Conservation (phyloP, 2,113 vertebrate genomes). For the Megalops atlanticus region DNA sequence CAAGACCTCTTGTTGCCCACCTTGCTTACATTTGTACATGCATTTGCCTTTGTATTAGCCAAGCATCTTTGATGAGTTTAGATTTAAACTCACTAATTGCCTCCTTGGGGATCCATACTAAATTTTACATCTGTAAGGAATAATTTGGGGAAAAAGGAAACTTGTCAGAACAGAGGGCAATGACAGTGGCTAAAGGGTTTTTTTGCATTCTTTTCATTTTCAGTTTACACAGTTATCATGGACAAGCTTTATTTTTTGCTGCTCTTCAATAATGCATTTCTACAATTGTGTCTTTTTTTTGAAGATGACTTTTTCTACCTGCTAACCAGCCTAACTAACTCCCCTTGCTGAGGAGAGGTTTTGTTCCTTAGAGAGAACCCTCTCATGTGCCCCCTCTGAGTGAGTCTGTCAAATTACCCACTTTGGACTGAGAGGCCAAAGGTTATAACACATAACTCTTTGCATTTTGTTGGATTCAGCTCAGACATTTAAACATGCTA, state of each 20-base stretch:
- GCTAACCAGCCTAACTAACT: too few relatives aligned
- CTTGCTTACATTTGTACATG: slow-evolving; percentile 11
- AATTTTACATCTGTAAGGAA: background rate
- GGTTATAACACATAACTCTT: too few relatives aligned
- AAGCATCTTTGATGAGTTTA: slow-evolving; percentile 19
- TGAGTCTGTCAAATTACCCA: too few relatives aligned
- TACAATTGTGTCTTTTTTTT: too few relatives aligned
- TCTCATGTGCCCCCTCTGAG: too few relatives aligned
- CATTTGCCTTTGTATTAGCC: slow-evolving; percentile 11
- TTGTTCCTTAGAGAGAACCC: too few relatives aligned
- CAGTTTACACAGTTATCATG: background rate
- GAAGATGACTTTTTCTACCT: too few relatives aligned
- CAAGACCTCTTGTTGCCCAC: slow-evolving; percentile 11
- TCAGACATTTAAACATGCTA: too few relatives aligned
- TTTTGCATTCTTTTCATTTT: background rate
- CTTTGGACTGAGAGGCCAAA: too few relatives aligned
- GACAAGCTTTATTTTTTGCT: background rate
- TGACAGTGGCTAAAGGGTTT: background rate
- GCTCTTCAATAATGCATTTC: background rate
- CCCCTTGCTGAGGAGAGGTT: too few relatives aligned
- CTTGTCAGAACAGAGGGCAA: background rate
- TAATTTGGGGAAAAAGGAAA: slow-evolving; percentile 15
- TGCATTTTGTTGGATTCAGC: too few relatives aligned
- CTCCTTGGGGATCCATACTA: slow-evolving; percentile 20
- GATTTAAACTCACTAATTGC: background rate